Conservation (phyloP, 2,113 vertebrate genomes). For the Dryoscopus gambensis region DNA sequence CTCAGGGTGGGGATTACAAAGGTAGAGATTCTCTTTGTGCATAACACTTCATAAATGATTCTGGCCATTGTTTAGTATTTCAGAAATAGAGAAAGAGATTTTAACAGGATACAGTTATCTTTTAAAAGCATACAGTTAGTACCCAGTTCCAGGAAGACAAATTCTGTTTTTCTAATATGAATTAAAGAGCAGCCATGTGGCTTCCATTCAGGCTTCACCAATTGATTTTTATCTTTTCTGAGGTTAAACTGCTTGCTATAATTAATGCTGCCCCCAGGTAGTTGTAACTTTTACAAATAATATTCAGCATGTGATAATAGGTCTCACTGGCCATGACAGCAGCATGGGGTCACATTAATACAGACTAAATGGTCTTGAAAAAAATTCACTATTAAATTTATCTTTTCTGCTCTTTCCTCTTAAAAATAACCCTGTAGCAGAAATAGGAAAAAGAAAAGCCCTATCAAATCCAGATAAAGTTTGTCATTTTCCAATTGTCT, state of each 20-base stretch:
- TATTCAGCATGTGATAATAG: constrained; percentile 21
- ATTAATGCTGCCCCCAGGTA: constrained; percentile 21
- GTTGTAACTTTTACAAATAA: constrained; percentile 16
- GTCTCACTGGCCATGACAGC: not conserved
- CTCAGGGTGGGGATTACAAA: not conserved
- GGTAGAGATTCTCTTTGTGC: not conserved
- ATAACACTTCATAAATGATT: not conserved
- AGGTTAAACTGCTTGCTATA: constrained; percentile 12
- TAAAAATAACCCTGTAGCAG: not conserved
- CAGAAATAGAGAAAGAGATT: not conserved
- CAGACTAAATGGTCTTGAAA: constrained; percentile 23
- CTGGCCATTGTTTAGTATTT: not conserved
- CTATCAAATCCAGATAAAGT: not conserved
- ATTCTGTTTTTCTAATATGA: not conserved
- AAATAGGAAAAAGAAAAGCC: not conserved
- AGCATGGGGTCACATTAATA: constrained; percentile 27
- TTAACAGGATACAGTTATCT: not conserved
- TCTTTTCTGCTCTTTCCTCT: not conserved
- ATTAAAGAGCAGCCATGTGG: not conserved
- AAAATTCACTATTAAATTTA: not conserved
- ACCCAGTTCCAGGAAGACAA: not conserved
- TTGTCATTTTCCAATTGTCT: not conserved
- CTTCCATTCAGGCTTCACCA: constrained; percentile 1
- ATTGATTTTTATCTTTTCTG: constrained; percentile 11
- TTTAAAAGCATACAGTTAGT: not conserved